Percentiles rank a stretch among this genome's conserved stretches.
Evolutionary conservation across 2,888 invertebrate genomes (phyloP).

Genomic region (Coleophora flavipennella): DNA sequence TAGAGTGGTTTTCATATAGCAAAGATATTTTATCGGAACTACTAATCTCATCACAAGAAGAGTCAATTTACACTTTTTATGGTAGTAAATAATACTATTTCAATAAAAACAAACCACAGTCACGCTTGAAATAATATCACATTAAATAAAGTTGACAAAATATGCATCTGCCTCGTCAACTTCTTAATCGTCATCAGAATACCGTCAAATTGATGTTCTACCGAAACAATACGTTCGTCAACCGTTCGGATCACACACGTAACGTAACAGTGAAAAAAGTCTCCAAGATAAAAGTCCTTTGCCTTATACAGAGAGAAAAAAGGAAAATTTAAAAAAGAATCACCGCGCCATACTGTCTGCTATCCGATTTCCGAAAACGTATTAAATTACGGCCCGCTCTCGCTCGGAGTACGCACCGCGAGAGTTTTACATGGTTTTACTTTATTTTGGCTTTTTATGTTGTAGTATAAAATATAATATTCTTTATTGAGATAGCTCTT

Average conservation of each 20-base stretch:
- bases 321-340: slow-evolving; percentile 50
- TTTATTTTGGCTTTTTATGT: slow-evolving; percentile 36
- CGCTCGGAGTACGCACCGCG: slow-evolving; percentile 24
- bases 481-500: slow-evolving; percentile 53
- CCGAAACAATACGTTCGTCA: slow-evolving; percentile 49
- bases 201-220: slow-evolving; percentile 19
- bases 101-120: slow-evolving; percentile 3
- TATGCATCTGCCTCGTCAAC: slow-evolving; percentile 24
- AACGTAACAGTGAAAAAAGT: slow-evolving; percentile 45
- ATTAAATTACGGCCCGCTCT: slow-evolving; percentile 55
- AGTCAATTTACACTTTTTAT: neutral
- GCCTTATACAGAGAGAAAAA: slow-evolving; percentile 46
- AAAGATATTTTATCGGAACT: no score
- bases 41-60: no score
- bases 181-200: slow-evolving; percentile 17
- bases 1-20: no score
- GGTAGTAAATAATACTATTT: neutral
- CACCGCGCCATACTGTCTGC: slow-evolving; percentile 71
- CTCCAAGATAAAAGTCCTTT: slow-evolving; percentile 50
- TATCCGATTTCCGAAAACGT: slow-evolving; percentile 65
- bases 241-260: slow-evolving; percentile 50
- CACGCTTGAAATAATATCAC: no score
- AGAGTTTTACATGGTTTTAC: slow-evolving; percentile 31
- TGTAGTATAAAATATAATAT: slow-evolving; percentile 45
- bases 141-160: slow-evolving; percentile 16